phyloP scores from a whole-genome alignment of 2,888 invertebrate species.

The Drosophila rubida region DNA sequence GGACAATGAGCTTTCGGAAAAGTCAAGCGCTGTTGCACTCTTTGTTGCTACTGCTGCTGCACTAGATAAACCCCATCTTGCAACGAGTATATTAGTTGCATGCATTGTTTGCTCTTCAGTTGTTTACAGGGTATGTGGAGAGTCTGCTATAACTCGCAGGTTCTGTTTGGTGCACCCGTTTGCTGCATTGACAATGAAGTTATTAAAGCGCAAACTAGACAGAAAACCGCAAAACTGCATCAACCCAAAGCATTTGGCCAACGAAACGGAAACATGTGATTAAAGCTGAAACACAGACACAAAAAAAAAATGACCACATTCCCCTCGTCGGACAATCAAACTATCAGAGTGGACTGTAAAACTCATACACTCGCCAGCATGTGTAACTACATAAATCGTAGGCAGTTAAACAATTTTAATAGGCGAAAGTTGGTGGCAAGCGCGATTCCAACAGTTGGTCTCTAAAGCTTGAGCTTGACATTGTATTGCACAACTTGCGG shows the following conservation, averaged over 20 bases:
- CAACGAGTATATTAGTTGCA: no score
- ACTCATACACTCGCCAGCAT: constrained; percentile 10
- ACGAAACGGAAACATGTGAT: constrained; percentile 59
- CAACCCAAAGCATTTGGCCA: constrained; percentile 43
- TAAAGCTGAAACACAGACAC: constrained; percentile 39
- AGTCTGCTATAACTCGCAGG: background rate
- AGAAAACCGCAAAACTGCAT: constrained; percentile 56
- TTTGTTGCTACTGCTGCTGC: constrained; percentile 32
- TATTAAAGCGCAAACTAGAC: constrained; percentile 73
- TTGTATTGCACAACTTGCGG: constrained; percentile 39
- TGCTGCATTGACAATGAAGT: constrained; percentile 79
- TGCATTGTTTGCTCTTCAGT: no score
- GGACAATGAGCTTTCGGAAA: constrained; percentile 56
- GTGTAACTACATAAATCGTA: constrained; percentile 45
- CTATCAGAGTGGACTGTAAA: constrained; percentile 39
- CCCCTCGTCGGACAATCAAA: constrained; percentile 26
- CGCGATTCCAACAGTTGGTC: background rate
- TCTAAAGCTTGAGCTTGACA: constrained; percentile 3
- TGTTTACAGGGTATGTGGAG: constrained; percentile 24
- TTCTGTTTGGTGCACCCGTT: constrained; percentile 52
- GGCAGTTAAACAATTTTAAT: constrained; percentile 25
- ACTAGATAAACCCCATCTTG: constrained; percentile 14
- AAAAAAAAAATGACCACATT: constrained; percentile 22
- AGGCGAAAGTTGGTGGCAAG: constrained; percentile 41
- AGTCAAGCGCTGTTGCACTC: constrained; percentile 58